These are phyloP conservation scores for Luscinia megarhynchos DNA, from an alignment of 2,797 vertebrate genomes.

Conservation along the genomic window DNA sequence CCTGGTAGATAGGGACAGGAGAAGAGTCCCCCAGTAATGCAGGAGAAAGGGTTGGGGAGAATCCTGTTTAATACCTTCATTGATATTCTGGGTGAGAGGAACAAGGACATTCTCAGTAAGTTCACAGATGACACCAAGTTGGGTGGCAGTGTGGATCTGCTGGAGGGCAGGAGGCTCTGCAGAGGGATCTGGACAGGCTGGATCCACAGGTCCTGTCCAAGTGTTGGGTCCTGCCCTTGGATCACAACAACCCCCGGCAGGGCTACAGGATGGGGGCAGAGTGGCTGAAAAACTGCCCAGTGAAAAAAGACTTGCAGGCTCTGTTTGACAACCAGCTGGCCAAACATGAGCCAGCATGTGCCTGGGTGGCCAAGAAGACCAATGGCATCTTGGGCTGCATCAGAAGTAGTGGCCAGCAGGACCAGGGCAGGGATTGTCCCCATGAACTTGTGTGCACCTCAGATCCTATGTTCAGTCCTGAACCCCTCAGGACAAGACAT, in stretches of 20 bases:
- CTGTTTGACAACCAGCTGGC: neutral
- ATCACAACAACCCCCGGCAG: neutral
- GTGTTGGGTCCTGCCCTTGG: neutral
- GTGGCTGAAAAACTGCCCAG: neutral
- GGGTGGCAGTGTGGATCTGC: neutral
- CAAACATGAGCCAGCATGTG: rapidly evolving
- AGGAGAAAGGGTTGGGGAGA: neutral
- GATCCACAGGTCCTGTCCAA: neutral
- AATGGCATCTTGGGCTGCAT: neutral
- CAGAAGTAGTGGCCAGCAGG: neutral
- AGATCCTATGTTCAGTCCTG: neutral
- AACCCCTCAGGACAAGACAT: neutral
- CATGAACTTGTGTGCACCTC: rapidly evolving
- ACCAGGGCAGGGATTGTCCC: neutral
- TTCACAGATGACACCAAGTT: neutral
- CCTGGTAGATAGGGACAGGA: neutral
- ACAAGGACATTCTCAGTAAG: neutral
- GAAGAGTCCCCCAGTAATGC: neutral
- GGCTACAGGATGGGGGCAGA: rapidly evolving
- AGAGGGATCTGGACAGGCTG: neutral
- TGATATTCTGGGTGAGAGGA: neutral
- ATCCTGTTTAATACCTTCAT: neutral
- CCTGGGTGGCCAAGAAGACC: neutral
- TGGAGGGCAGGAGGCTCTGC: neutral
- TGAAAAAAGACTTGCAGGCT: neutral